Conservation (phyloP, 2,797 vertebrate species). For the Peromyscus nudipes region DNA sequence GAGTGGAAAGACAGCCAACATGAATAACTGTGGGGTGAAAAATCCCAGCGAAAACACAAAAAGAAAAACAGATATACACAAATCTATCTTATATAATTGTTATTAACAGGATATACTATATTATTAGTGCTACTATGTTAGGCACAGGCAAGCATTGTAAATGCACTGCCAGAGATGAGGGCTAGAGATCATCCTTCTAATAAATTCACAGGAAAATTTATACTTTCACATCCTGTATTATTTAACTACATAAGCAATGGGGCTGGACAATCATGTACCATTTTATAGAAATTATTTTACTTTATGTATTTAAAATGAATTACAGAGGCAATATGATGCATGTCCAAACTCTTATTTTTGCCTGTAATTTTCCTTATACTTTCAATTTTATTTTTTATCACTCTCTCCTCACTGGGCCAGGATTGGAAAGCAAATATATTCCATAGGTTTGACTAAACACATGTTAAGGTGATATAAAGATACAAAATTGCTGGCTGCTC, state of each 20-base stretch:
- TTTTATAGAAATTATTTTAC: background rate
- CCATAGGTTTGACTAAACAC: background rate
- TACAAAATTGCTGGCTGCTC: background rate
- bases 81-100: background rate
- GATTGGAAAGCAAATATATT: background rate
- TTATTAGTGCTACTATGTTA: background rate
- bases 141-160: background rate
- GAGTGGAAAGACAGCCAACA: background rate
- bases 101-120: background rate
- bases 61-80: background rate
- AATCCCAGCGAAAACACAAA: background rate
- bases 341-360: background rate
- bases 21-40: background rate
- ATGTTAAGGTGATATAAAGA: background rate
- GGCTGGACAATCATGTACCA: fast-evolving
- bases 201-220: background rate
- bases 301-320: background rate
- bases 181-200: background rate
- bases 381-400: background rate
- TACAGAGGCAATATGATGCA: background rate
- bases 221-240: background rate
- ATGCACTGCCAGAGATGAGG: background rate
- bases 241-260: background rate
- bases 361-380: background rate
- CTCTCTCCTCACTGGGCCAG: background rate